Base-by-base conservation (phyloP, 2,113 vertebrate genomes). In the Phalacrocorax brasilianus region DNA sequence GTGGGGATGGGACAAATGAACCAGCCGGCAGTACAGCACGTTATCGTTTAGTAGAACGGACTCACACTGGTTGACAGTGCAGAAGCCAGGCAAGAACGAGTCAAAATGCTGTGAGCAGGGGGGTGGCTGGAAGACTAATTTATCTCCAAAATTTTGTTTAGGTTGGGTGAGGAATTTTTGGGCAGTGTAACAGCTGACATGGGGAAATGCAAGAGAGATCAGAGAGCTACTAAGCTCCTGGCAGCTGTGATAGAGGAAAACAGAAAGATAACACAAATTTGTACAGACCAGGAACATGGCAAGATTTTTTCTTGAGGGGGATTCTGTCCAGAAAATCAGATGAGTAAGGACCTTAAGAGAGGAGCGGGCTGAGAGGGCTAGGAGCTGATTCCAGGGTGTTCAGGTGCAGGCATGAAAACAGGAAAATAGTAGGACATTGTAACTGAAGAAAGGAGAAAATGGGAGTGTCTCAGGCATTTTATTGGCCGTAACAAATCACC, bases 1-100 rank as follows among this genome's bases (percentile, higher is more conserved):
- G 73, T 0, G 1, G 47, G 21, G 70, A 35, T 16, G 23, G 68
- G 88, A 50, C 42, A 21, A 7, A 18, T 0, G 22, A 56, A 33
- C 40, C 27, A 6, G 22, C 17, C 4, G 2, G 72, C 83, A 79
- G 32, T 14, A 7, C 1, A 0, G 21, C 32, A 3, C 4, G 0
- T 23, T 26, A 2, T 28, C 4, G 1, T 16, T 49, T 11, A 22
- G 27, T 5, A 8, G 74, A 30, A 15, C 2, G 2, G 42, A 8
- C 40, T 53, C 76, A 32, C 38, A 23, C 16, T 10, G 35, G 67
- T 5, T 68, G 80, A 19, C 4, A 5, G 28, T 15, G 42, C 85
- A 67, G 47, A 40, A 32, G 33, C 32, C 65, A 45, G 62, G 26
- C 13, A 52, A 32, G 70, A 66, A 26, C 2, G 0, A 53, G 66